phyloP scores from a whole-genome alignment of 2,888 invertebrate genomes.

The Cryptophagus acutangulus region DNA sequence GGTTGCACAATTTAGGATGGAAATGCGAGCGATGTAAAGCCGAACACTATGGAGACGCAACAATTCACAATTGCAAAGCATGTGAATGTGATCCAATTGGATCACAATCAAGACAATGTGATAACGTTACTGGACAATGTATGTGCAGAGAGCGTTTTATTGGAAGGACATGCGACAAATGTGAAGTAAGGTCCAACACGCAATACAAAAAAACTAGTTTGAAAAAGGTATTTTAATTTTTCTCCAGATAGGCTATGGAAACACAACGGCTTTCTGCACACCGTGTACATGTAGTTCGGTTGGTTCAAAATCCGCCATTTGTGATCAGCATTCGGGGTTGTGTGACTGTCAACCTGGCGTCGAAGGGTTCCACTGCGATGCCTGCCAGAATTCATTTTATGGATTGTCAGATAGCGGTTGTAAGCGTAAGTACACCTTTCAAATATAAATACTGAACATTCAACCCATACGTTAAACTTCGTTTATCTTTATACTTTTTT shows the following conservation, averaged over 20 bases:
- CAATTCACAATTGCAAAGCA: slow-evolving; percentile 58
- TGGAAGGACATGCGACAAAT: slow-evolving; percentile 67
- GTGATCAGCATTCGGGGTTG: slow-evolving; percentile 71
- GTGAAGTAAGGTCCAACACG: slow-evolving; percentile 53
- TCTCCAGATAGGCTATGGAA: slow-evolving; percentile 60
- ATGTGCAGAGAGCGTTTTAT: slow-evolving; percentile 66
- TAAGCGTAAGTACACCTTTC: slow-evolving; percentile 58
- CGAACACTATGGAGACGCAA: slow-evolving; percentile 62
- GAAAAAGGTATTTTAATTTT: not conserved
- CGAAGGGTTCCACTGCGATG: slow-evolving; percentile 70
- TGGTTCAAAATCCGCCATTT: slow-evolving; percentile 64
- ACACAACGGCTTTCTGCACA: slow-evolving; percentile 73
- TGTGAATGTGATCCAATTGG: slow-evolving; percentile 78
- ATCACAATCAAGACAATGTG: slow-evolving; percentile 65
- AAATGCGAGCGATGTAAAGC: slow-evolving; percentile 65
- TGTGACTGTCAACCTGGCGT: slow-evolving; percentile 77
- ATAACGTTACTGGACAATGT: slow-evolving; percentile 70
- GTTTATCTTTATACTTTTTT: no score
- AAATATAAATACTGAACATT: no score
- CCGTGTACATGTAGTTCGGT: slow-evolving; percentile 70
- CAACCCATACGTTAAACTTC: no score
- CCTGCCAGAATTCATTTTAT: slow-evolving; percentile 67
- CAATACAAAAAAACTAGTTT: no score
- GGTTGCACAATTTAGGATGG: slow-evolving; percentile 48
- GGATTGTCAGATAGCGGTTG: slow-evolving; percentile 64